Conservation (phyloP, 1,140 invertebrate genomes). For the Lepeophtheirus salmonis region DNA sequence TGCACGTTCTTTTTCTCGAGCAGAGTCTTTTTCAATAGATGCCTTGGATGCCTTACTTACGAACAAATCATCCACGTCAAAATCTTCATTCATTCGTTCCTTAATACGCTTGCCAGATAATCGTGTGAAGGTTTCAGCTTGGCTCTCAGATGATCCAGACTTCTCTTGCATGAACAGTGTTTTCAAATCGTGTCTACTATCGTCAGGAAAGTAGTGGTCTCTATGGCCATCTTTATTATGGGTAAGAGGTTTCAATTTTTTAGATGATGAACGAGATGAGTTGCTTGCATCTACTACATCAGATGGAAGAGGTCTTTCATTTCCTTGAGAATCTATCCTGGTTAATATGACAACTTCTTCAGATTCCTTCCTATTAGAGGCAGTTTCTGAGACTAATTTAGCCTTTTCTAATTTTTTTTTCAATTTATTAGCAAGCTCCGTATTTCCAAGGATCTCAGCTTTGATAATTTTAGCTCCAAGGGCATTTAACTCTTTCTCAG, state of each 20-base stretch:
- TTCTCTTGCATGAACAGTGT: slow-evolving; percentile 81
- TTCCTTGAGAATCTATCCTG: slow-evolving; percentile 45
- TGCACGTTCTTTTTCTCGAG: slow-evolving; percentile 42
- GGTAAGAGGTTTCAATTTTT: slow-evolving; percentile 39
- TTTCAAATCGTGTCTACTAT: slow-evolving; percentile 65
- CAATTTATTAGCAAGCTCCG: slow-evolving; percentile 42
- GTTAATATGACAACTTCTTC: slow-evolving; percentile 48
- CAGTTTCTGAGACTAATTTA: slow-evolving; percentile 28
- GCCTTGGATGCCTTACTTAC: slow-evolving; percentile 46
- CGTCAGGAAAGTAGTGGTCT: slow-evolving; percentile 66
- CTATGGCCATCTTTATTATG: slow-evolving; percentile 46
- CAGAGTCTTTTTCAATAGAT: slow-evolving; percentile 38
- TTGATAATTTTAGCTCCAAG: slow-evolving; percentile 68
- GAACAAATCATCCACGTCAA: slow-evolving; percentile 72
- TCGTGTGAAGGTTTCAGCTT: slow-evolving; percentile 57
- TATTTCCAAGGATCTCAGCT: slow-evolving; percentile 63
- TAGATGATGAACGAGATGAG: slow-evolving; percentile 26
- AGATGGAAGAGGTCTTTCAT: slow-evolving; percentile 24
- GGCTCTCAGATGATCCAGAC: slow-evolving; percentile 52
- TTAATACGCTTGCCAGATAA: slow-evolving; percentile 42
- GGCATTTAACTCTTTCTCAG: slow-evolving; percentile 65
- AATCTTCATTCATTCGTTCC: slow-evolving; percentile 38
- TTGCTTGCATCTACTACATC: slow-evolving; percentile 1
- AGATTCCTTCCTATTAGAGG: background rate
- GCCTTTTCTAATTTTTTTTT: slow-evolving; percentile 53